Evolutionary conservation across 23 tunicate genomes (phyloP).

Genomic region (Phallusia fumigata): DNA sequence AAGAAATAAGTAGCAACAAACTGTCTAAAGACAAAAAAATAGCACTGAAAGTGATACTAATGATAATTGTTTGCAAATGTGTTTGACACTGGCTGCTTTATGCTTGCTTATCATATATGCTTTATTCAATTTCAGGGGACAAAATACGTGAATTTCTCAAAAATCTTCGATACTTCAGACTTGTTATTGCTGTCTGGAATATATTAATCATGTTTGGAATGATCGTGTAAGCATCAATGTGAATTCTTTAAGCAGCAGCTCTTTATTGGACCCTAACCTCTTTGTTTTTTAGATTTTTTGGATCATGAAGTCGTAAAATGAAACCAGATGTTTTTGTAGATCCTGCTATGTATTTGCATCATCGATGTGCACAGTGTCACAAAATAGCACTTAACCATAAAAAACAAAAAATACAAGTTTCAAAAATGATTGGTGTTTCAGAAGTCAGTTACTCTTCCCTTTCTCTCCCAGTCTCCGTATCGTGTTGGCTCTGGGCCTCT

Average conservation of each 20-base stretch:
- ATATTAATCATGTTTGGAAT: constrained; percentile 81
- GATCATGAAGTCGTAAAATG: no score
- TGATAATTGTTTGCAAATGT: no score
- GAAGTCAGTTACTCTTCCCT: constrained; percentile 90
- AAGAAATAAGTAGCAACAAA: no score
- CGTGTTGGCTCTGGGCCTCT: constrained; percentile 94
- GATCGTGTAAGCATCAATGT: constrained; percentile 71
- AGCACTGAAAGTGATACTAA: no score
- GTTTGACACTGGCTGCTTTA: no score
- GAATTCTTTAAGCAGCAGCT: not conserved
- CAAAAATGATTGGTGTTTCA: constrained; percentile 6
- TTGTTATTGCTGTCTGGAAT: constrained; percentile 87
- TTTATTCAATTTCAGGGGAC: constrained; percentile 72
- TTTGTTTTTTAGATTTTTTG: constrained; percentile 11
- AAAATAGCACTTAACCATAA: not conserved
- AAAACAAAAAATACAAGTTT: no score
- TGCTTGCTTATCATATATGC: no score
- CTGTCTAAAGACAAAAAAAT: no score
- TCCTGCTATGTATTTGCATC: not conserved
- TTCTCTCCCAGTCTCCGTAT: constrained; percentile 95
- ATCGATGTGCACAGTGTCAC: not conserved
- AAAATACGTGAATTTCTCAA: constrained; percentile 70
- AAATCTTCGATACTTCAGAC: constrained; percentile 75
- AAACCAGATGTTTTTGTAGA: no score
- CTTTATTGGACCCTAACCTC: not conserved